Evolutionary conservation across 2,888 invertebrate species (phyloP).

Genomic region (Seladonia tumulorum): DNA sequence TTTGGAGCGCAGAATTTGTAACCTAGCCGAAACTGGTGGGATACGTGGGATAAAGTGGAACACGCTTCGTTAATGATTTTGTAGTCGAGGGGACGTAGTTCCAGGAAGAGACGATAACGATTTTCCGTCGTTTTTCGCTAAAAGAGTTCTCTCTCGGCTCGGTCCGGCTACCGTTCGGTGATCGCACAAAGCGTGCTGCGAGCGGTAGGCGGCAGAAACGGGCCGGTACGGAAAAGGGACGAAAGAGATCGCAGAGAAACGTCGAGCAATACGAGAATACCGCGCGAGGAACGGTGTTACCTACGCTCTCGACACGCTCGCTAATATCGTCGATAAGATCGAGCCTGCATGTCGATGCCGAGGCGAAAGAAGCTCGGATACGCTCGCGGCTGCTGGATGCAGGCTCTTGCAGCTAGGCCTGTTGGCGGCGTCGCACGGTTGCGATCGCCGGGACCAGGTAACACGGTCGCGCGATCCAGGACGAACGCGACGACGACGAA

Average conservation of each 20-base stretch:
- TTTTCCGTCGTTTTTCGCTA: background rate
- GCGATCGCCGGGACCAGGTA: slow-evolving; percentile 25
- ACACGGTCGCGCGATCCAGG: slow-evolving; percentile 28
- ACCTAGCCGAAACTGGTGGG: too few relatives aligned
- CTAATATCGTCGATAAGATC: slow-evolving; percentile 77
- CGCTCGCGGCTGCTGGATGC: slow-evolving; percentile 22
- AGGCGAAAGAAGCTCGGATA: slow-evolving; percentile 40
- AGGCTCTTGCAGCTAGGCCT: background rate
- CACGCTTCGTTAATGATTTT: background rate
- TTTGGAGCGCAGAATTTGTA: too few relatives aligned
- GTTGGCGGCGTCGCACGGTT: slow-evolving; percentile 29
- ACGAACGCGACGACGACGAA: slow-evolving; percentile 12
- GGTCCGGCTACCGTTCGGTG: slow-evolving; percentile 2
- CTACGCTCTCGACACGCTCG: slow-evolving; percentile 72
- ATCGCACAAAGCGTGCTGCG: slow-evolving; percentile 9
- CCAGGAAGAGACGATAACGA: background rate
- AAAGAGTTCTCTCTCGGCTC: background rate
- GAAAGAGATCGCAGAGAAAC: slow-evolving; percentile 7
- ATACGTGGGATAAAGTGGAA: background rate
- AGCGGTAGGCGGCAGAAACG: slow-evolving; percentile 9
- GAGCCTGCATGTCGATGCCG: slow-evolving; percentile 63
- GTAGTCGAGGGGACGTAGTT: background rate
- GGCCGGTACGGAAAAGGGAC: background rate
- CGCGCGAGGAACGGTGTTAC: slow-evolving; percentile 47
- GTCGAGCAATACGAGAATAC: slow-evolving; percentile 22